Evolutionary conservation across 2,888 invertebrate species (phyloP), one percentile per base, ranked within the genome.

Genomic region (Aporophyla lueneburgensis): DNA sequence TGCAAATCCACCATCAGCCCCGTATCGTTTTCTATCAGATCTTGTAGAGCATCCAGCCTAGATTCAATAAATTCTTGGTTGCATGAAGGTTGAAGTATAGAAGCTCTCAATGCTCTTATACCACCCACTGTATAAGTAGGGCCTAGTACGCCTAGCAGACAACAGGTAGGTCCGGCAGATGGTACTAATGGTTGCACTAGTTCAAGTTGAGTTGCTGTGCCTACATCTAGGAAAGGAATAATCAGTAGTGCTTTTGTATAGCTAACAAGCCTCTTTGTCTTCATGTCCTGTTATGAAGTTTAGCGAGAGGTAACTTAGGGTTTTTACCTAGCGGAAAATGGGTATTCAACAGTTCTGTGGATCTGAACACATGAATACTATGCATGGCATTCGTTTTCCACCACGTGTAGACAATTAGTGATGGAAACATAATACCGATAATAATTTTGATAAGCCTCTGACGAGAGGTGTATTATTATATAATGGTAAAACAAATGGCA

Each of bases 181-280:
- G 95, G 93, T 19, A 95, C 94, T 73, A 97, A 90, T 0, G 97
- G 97, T 61, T 97, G 96, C 0, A 98, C 97, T 51, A 98, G 90
- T 94, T 98, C 98, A 76, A 99, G 94, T 86, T 98, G 97, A 76
- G 97, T 97, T 19, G 98, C 98, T 61, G 98, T 98, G n/a, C 97
- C 97, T 68, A 98, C 97, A 96, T 99, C 99, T 99, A 90, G 16
- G 92, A 21, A 43, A 59, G 5, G 10, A n/a, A 21, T 40, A 24
- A 9, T 51, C 51, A 54, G 5, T 59, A 53, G n/a, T 54, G 24
- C 24, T 33, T 54, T 51, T 0, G 12, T 21, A 3, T 72, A 19
- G 14, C 0, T 40, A 40, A 46, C 6, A n/a, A 33, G 5, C 19
- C 10, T 2, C 46, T 63, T 76, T 78, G 56, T 63, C n/a, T n/a